Conservation (phyloP, 1,140 invertebrate species). For the Aphidius ervi region DNA sequence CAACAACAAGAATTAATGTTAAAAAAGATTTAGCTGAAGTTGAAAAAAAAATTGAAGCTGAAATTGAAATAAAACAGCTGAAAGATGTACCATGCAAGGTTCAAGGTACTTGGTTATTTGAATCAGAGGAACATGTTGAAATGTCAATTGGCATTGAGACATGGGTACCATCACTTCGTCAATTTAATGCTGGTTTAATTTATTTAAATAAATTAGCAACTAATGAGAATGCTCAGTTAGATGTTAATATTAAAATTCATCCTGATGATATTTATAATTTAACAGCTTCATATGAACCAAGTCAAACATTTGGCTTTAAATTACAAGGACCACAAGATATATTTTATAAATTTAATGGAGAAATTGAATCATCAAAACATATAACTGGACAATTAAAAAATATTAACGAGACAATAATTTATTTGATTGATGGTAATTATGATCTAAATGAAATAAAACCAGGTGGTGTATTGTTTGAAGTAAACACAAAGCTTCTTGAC, state of each 20-base stretch:
- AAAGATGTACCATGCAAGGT: conserved; percentile 43
- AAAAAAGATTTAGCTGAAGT: conserved; percentile 64
- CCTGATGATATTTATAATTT: conserved; percentile 33
- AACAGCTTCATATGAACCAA: conserved; percentile 25
- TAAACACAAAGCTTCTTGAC: conserved; percentile 18
- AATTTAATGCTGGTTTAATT: conserved; percentile 47
- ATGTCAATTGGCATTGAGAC: conserved; percentile 51
- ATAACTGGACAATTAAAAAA: conserved; percentile 39
- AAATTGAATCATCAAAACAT: conserved; percentile 23
- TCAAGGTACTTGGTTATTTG: conserved; percentile 52
- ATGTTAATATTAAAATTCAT: conserved; percentile 29
- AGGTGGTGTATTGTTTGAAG: conserved; percentile 5
- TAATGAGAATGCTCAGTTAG: conserved; percentile 31
- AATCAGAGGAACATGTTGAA: conserved; percentile 50
- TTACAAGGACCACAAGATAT: conserved; percentile 28
- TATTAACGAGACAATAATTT: conserved; percentile 19
- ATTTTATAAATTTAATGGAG: conserved; percentile 29
- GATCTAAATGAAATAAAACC: conserved; percentile 12
- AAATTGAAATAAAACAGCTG: conserved; percentile 28
- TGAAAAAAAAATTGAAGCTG: conserved; percentile 56
- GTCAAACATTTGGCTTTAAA: conserved; percentile 27
- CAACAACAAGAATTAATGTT: conserved; percentile 58
- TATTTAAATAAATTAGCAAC: conserved; percentile 43
- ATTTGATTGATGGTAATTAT: conserved; percentile 23
- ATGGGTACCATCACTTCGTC: conserved; percentile 52